Base-by-base conservation (phyloP, 2,888 invertebrate species). In the Metalampra italica region DNA sequence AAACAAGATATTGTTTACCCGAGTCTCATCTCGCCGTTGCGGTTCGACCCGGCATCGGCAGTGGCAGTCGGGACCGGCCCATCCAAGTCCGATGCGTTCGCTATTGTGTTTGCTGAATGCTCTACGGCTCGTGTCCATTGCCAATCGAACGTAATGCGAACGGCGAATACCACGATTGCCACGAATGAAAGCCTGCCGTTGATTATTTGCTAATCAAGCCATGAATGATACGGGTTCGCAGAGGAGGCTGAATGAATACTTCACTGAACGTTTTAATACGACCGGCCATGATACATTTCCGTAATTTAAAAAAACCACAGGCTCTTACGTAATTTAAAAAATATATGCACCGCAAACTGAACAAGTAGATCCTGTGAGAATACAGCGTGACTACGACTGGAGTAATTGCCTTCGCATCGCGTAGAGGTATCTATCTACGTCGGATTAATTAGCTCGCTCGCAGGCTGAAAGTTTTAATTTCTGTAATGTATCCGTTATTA, bases 51-150 rank as follows among this genome's bases (percentile, higher is more conserved):
- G 22, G 22, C 22, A 3, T n/a, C n/a, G n/a, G n/a, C n/a, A n/a
- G n/a, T n/a, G 64, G 65, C 64, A 64, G 69, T 72, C 73, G 75
- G 60, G 73, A 76, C 70, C 67, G 63, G 64, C 66, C 66, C 62
- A 69, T 75, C 81, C 71, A 71, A 77, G 77, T 66, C 69, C 71
- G 75, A 75, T 80, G 81, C 81, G 75, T 70, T 70, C 71, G 72
- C 75, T 81, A 82, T 83, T 83, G 81, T 85, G 70, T 88, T 87
- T 87, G 77, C 83, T 57, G 73, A 86, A 76, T 78, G 78, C 87
- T 87, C 76, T 68, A 76, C 73, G 63, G 79, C 71, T 78, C 82
- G 75, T 83, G 86, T 86, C 78, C 82, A 82, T 82, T 78, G 80
- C 68, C 78, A 77, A 78, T 82, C 73, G 75, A 71, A 70, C 64